Evolutionary conservation across 2,888 invertebrate species (phyloP), one percentile per base, ranked within the genome.

Genomic region (Acleris literana): DNA sequence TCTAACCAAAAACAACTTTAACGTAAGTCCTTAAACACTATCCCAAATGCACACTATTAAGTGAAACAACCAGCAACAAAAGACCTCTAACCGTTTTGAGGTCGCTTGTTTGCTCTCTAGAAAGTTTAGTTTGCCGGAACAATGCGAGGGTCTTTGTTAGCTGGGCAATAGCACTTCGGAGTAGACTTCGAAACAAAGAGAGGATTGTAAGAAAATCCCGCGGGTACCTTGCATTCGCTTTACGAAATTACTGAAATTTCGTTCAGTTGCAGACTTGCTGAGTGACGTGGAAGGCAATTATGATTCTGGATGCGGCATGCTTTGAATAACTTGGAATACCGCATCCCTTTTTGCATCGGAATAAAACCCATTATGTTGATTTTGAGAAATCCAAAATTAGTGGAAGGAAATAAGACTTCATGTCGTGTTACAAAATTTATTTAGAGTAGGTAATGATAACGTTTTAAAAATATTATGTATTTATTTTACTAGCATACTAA

Each of bases 241-340:
- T 87, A 88, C 88, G 82, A 90, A 91, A 92, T 92, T 91, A 91
- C 90, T 88, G 88, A 86, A 91, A 90, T 90, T 90, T 92, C 90
- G 87, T 91, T 90, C 90, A 85, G 88, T 86, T 89, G 86, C 83
- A 87, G 89, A 87, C 86, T 84, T 79, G 69, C 77, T 74, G 81
- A 77, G 79, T 75, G 82, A 75, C 78, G 76, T 68, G 55, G 59
- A 70, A 64, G 18, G 18, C 55, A 67, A 20, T 60, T 68, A 62
- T 59, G 7, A 11, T 17, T 60, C 53, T 54, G 64, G 82, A 85
- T 74, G 58, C 39, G 85, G 81, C 63, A 74, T 61, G 22, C 66
- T 60, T 25, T 4, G 9, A 39, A 39, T 39, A 11, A 11, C 39
- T 39, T 33, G 33, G 9, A 33, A 5, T 25, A 25, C 5, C 5